Conservation (phyloP, 2,113 vertebrate species). For the Pelecanoides urinatrix region DNA sequence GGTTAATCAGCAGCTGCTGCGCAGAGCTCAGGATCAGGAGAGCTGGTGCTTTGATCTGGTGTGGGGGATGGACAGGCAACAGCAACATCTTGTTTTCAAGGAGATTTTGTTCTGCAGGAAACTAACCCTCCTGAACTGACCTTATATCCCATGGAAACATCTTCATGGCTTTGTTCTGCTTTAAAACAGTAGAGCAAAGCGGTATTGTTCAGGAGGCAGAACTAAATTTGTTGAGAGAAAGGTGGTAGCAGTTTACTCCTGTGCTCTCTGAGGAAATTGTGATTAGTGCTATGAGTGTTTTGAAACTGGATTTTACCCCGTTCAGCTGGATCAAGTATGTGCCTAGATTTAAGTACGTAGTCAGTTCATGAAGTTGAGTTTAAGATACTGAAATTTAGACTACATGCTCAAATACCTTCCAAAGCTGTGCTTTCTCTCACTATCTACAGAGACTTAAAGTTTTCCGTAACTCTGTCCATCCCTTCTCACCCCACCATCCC, state of each 20-base stretch:
- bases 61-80: background rate
- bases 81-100: conserved; percentile 16
- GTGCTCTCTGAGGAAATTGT: background rate
- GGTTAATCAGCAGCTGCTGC: conserved; percentile 55
- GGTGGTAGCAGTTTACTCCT: background rate
- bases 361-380: background rate
- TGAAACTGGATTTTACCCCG: background rate
- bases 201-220: background rate
- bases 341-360: background rate
- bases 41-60: conserved; percentile 38
- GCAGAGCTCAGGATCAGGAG: background rate
- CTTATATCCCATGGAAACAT: background rate
- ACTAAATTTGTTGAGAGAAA: background rate
- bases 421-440: background rate
- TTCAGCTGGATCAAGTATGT: background rate
- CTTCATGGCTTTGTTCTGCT: background rate
- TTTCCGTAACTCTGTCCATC: background rate
- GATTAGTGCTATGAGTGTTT: background rate
- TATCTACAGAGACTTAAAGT: background rate
- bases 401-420: background rate
- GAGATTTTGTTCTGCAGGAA: conserved; percentile 24
- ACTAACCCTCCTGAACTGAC: background rate
- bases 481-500: background rate
- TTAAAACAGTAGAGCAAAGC: background rate
- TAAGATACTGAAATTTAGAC: background rate